These are phyloP conservation scores for Coelopa pilipes DNA, from an alignment of 2,888 invertebrate species.

Conservation along the genomic window DNA sequence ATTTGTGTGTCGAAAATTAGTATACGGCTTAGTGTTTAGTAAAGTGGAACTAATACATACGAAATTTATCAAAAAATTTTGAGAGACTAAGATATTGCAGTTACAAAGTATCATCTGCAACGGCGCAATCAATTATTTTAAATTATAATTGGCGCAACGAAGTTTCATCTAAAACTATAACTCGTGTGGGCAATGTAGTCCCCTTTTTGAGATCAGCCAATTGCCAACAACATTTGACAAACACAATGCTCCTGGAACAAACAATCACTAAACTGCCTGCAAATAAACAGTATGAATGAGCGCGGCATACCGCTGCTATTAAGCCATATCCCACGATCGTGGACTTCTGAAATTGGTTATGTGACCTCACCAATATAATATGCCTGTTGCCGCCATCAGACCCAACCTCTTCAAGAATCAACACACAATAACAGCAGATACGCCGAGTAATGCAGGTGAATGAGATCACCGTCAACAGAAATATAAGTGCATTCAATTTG, in stretches of 20 bases:
- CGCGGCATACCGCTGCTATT: slow-evolving; percentile 25
- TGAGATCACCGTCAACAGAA: not conserved
- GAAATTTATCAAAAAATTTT: no score
- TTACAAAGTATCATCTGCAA: no score
- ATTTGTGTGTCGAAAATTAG: no score
- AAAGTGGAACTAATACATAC: no score
- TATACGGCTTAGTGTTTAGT: no score
- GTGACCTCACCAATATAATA: slow-evolving; percentile 24
- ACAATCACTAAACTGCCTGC: slow-evolving; percentile 32
- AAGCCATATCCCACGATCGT: slow-evolving; percentile 33
- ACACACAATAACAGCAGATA: slow-evolving; percentile 9
- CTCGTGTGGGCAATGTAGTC: slow-evolving; percentile 31
- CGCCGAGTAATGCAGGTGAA: slow-evolving; percentile 18
- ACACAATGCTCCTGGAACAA: slow-evolving; percentile 29
- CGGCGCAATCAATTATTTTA: no score
- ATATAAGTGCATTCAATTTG: slow-evolving; percentile 19
- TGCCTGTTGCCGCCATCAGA: slow-evolving; percentile 30
- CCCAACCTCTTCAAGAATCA: not conserved
- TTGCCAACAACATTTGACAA: slow-evolving; percentile 25
- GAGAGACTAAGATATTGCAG: no score
- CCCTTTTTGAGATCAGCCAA: slow-evolving; percentile 11
- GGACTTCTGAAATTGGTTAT: slow-evolving; percentile 29
- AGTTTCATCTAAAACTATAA: no score
- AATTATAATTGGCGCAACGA: no score
- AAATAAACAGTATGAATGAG: slow-evolving; percentile 28